Base-by-base conservation (phyloP, 2,888 invertebrate species). In the Arctia plantaginis region DNA sequence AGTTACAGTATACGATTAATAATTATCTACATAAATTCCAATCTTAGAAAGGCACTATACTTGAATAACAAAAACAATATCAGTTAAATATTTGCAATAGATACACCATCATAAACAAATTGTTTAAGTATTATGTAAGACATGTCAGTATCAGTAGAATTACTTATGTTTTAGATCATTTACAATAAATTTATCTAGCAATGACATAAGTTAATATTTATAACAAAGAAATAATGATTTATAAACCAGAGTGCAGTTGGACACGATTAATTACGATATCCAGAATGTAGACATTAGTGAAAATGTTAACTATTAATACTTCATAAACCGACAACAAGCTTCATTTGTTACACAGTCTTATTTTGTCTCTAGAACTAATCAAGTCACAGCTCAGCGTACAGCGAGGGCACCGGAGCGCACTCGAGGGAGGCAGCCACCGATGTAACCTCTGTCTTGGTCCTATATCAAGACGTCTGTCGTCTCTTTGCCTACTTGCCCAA, bases 11-110 rank as follows among this genome's bases (percentile, higher is more conserved):
- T 88, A 87, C 85, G 59, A 84, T 88, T 35, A 35, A 35, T 35
- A 35, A 35, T 86, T 85, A 80, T 77, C 88, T 91, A 90, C 85
- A 86, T 89, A 91, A 80, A 88, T 89, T 88, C 79, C 89, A 90
- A 92, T 89, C 33, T 84, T 92, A 91, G 90, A 94, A 95, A 95
- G 95, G 95, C 95, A 95, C 95, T 94, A 93, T 93, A 87, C 92
- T 93, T 94, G 91, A 91, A 87, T 90, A 90, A 90, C 86, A 82
- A 62, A 85, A 89, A 90, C 80, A 83, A 75, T 77, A 80, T 77
- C 77, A 73, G 82, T 81, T 30, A 44, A 73, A 75, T 81, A 72
- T 72, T 51, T 82, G 71, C 75, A 33, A 67, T 47, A 47, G 12
- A 82, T 77, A 76, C 77, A 76, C 77, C 66, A 79, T 35, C 69